phyloP scores from a whole-genome alignment of 2,888 invertebrate species.

The Bugulina stolonifera region DNA sequence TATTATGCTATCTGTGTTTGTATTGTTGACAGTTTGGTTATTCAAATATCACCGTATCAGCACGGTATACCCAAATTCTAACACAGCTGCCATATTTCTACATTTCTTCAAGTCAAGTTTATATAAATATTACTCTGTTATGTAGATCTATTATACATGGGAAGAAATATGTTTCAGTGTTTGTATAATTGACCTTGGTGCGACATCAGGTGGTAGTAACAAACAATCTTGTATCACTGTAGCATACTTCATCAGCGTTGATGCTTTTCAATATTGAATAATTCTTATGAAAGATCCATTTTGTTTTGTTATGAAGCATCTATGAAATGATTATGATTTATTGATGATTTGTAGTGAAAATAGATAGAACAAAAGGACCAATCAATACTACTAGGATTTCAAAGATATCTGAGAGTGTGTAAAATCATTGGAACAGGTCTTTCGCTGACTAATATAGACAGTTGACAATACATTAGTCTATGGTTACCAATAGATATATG shows the following conservation, averaged over 20 bases:
- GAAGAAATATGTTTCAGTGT: neutral
- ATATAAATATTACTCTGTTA: too few species aligned
- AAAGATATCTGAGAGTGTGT: neutral
- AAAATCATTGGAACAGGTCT: neutral
- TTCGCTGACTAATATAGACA: too few species aligned
- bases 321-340: slow-evolving; percentile 13
- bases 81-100: too few species aligned
- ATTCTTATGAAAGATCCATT: neutral
- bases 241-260: neutral
- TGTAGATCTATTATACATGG: too few species aligned
- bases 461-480: too few species aligned
- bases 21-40: too few species aligned
- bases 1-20: too few species aligned
- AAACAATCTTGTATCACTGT: neutral
- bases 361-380: neutral
- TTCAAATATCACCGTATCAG: too few species aligned
- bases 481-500: too few species aligned
- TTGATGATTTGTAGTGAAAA: slow-evolving; percentile 9
- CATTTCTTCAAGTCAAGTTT: too few species aligned
- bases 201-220: neutral
- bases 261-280: neutral
- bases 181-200: neutral
- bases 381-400: neutral
- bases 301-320: neutral
- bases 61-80: too few species aligned